Percentiles rank a stretch among this genome's conserved stretches.
Conservation (phyloP, 1,140 invertebrate species). For the Capitella teleta region DNA sequence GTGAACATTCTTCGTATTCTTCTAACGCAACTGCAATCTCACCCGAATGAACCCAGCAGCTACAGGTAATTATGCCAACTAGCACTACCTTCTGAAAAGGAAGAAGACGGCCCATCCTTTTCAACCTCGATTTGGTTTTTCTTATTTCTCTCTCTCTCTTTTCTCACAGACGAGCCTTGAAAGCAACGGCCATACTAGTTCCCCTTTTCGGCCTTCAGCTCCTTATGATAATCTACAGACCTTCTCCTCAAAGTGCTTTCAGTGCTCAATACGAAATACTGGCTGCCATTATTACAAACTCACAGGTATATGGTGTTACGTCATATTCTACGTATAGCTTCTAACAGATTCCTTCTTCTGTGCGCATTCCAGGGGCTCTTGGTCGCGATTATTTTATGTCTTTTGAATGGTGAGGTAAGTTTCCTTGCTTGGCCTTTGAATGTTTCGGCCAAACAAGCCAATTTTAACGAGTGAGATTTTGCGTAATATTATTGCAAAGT, state of each 20-base stretch:
- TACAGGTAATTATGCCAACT: slow-evolving; percentile 43
- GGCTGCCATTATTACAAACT: neutral
- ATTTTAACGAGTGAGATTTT: too few species aligned
- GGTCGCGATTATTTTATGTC: too few species aligned
- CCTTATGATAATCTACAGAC: slow-evolving; percentile 71
- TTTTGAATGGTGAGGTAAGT: too few species aligned
- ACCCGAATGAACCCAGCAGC: slow-evolving; percentile 48
- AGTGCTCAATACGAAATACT: neutral
- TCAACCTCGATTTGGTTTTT: neutral
- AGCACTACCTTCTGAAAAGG: neutral
- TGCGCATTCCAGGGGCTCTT: too few species aligned
- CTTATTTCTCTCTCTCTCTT: slow-evolving; percentile 11
- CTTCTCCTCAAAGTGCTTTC: slow-evolving; percentile 9
- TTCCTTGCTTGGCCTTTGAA: too few species aligned
- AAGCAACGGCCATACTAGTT: slow-evolving; percentile 77
- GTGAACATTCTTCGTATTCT: slow-evolving; percentile 48
- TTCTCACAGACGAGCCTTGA: slow-evolving; percentile 45
- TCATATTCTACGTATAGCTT: too few species aligned
- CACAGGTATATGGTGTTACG: neutral
- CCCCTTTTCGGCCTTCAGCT: slow-evolving; percentile 60
- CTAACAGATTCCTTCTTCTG: too few species aligned
- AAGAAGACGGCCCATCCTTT: neutral
- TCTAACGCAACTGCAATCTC: slow-evolving; percentile 45
- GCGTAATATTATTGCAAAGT: too few species aligned
- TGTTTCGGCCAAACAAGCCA: too few species aligned